A percentile compares a stretch with the other conserved stretches of the same genome.
phyloP scores from a whole-genome alignment of 2,797 vertebrate species.

The Lutjanus campechanus region DNA sequence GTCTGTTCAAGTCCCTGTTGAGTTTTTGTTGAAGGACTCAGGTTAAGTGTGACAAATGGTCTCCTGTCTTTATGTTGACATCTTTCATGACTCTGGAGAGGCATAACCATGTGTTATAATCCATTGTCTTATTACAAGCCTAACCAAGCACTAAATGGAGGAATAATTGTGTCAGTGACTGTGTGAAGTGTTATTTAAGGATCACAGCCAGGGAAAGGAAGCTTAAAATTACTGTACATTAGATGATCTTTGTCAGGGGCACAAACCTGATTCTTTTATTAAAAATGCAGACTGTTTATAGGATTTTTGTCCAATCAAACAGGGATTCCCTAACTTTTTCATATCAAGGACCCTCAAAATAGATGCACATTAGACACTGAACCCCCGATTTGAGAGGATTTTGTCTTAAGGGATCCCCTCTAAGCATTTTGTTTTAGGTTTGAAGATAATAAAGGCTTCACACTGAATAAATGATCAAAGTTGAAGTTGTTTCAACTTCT shows the following conservation, averaged over 20 bases:
- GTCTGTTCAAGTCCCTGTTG: background rate
- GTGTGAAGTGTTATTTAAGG: constrained; percentile 55
- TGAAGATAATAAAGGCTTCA: too few species aligned
- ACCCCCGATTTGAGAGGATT: too few species aligned
- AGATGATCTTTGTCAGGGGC: constrained; percentile 8
- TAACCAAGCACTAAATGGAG: constrained; percentile 62
- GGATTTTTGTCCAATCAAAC: background rate
- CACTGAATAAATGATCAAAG: too few species aligned
- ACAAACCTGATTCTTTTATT: background rate
- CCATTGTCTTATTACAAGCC: constrained; percentile 38
- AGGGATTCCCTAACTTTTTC: too few species aligned
- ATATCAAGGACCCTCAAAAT: too few species aligned
- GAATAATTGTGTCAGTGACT: constrained; percentile 57
- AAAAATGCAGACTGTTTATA: constrained; percentile 7
- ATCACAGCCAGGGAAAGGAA: constrained; percentile 16
- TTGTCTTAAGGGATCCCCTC: too few species aligned
- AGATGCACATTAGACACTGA: too few species aligned
- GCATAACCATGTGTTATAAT: constrained; percentile 44
- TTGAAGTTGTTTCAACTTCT: too few species aligned
- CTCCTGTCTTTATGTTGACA: constrained; percentile 41
- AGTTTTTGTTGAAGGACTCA: constrained; percentile 13
- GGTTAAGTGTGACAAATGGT: constrained; percentile 47
- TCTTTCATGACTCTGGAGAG: constrained; percentile 30
- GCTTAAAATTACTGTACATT: constrained; percentile 3
- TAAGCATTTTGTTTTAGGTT: too few species aligned